A percentile compares a stretch with the other conserved stretches of the same genome.
These are phyloP conservation scores for Megalops atlanticus DNA, from an alignment of 2,113 vertebrate species.

Conservation along the genomic window DNA sequence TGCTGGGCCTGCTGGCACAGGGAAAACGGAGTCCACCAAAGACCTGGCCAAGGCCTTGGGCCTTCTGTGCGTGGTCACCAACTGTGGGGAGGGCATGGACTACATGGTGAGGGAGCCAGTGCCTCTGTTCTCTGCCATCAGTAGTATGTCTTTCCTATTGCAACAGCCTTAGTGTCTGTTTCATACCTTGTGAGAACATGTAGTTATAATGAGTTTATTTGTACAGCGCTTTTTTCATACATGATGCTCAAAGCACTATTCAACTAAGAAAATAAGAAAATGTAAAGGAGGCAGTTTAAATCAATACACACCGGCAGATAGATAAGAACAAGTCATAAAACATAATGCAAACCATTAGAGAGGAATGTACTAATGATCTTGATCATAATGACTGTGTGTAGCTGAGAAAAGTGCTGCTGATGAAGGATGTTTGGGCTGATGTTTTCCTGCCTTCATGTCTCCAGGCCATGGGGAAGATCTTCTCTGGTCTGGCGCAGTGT, in stretches of 20 bases:
- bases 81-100: constrained; percentile 98
- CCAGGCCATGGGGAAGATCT: constrained; percentile 93
- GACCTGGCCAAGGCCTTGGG: constrained; percentile 96
- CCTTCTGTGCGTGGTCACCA: constrained; percentile 92
- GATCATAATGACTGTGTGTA: background rate
- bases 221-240: too few relatives aligned
- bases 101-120: constrained; percentile 78
- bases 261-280: too few relatives aligned
- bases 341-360: too few relatives aligned
- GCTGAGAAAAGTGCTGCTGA: background rate
- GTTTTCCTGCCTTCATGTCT: constrained; percentile 13
- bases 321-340: too few relatives aligned
- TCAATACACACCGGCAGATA: too few relatives aligned
- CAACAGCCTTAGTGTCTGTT: too few relatives aligned
- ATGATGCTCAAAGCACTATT: too few relatives aligned
- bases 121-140: background rate
- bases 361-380: background rate
- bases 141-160: background rate
- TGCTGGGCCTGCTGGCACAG: constrained; percentile 94
- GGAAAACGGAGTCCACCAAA: constrained; percentile 96
- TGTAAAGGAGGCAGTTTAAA: too few relatives aligned
- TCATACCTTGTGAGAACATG: too few relatives aligned
- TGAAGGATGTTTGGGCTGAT: constrained; percentile 1
- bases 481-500: constrained; percentile 92
- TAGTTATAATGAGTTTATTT: too few relatives aligned